Evolutionary conservation across 2,113 vertebrate species (phyloP).

Genomic region (Chrysemys picta): DNA sequence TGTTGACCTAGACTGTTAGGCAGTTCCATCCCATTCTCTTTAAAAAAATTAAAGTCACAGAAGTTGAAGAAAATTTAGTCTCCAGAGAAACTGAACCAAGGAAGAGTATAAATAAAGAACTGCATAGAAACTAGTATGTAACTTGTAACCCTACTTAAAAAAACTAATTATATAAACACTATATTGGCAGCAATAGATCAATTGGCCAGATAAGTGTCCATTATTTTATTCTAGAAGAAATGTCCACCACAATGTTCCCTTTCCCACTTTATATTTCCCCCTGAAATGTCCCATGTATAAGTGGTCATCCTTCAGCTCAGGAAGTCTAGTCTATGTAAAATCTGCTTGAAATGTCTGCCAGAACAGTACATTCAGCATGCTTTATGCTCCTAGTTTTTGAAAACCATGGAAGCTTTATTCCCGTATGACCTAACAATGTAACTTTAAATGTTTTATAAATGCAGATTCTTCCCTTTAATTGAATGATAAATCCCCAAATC

Average conservation of each 20-base stretch:
- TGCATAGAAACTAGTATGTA: no score
- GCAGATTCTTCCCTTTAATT: not conserved
- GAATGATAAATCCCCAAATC: no score
- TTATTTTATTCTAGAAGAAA: no score
- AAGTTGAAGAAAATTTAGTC: not conserved
- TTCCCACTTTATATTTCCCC: no score
- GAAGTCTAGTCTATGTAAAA: conserved; percentile 15
- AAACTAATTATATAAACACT: no score
- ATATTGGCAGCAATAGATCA: no score
- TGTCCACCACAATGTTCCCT: no score
- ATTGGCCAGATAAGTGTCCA: no score
- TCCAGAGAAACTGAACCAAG: not conserved
- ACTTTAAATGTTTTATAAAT: not conserved
- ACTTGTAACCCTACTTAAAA: no score
- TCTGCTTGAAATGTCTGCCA: conserved; percentile 37
- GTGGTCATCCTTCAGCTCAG: not conserved
- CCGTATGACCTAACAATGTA: not conserved
- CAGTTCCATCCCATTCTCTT: not conserved
- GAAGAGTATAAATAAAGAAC: not conserved
- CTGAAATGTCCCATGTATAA: not conserved
- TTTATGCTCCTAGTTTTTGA: not conserved
- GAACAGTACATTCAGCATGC: conserved; percentile 16
- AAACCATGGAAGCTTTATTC: conserved; percentile 41
- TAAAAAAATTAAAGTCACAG: not conserved
- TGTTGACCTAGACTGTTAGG: not conserved